Evolutionary conservation across 2,797 vertebrate genomes (phyloP), one percentile per base, ranked within the genome.

Genomic region (Todus mexicanus): DNA sequence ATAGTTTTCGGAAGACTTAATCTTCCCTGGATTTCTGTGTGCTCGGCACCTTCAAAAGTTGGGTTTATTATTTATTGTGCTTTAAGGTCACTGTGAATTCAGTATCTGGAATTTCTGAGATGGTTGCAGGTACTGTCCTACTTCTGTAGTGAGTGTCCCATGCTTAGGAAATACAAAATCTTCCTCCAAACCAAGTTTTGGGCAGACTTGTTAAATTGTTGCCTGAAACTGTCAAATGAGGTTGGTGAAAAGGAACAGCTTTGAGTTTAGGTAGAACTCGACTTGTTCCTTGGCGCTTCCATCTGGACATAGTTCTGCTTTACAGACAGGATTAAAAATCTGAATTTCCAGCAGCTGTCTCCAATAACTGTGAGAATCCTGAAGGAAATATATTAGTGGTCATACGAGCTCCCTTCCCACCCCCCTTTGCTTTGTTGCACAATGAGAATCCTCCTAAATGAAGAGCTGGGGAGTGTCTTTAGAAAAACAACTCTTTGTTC

Each of bases 351-450:
- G 33, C 33, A 69, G 8, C 68, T 59, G 15, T 40, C 37, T 56
- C 26, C 6, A 65, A 4, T 65, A 83, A 80, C 47, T 2, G 3
- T 6, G 76, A 48, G 51, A 45, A 10, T 9, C 8, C 4, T 26
- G 18, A 51, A 69, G 47, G 64, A 78, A 22, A 38, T 73, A 9
- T 12, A 27, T 35, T 43, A 25, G 13, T 45, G 37, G 11, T 60
- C 7, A 0, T 38, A 10, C 15, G 51, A 33, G 12, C 11, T 43
- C 15, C 2, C 2, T n/a, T n/a, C n/a, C n/a, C n/a, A n/a, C n/a
- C 31, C 19, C 7, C 9, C 18, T n/a, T 47, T 9, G 14, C 31
- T 40, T 75, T 78, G 31, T 72, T 57, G 15, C n/a, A 35, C 70
- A 56, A 9, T 22, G 33, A 53, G 48, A 42, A 19, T 84, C 59